A percentile compares a stretch with the other conserved stretches of the same genome.
Evolutionary conservation across 1,140 invertebrate genomes (phyloP).

Genomic region (Protaetia brevitarsis): DNA sequence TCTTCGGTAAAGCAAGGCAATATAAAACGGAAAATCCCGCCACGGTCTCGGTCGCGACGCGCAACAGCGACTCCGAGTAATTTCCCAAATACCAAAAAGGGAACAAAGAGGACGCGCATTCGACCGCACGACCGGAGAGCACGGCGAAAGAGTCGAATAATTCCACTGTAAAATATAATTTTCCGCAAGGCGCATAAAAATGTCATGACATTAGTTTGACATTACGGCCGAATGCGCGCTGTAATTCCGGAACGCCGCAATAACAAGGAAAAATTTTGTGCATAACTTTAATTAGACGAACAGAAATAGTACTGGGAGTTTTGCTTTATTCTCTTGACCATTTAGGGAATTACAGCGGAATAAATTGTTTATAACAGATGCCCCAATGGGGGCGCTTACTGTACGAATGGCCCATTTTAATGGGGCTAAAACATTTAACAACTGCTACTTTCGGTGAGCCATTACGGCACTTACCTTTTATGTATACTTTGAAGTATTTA

Average conservation of each 20-base stretch:
- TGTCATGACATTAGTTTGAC: slow-evolving; percentile 22
- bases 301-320: too few relatives aligned
- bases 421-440: too few relatives aligned
- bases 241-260: background rate
- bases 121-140: background rate
- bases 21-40: slow-evolving; percentile 5
- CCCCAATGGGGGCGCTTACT: too few relatives aligned
- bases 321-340: too few relatives aligned
- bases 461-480: too few relatives aligned
- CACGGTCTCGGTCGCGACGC: background rate
- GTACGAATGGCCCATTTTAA: too few relatives aligned
- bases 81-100: slow-evolving; percentile 2
- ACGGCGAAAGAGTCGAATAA: slow-evolving; percentile 14
- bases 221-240: background rate
- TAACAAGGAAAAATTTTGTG: background rate
- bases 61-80: slow-evolving; percentile 3
- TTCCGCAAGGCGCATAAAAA: slow-evolving; percentile 14
- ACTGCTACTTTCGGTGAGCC: too few relatives aligned
- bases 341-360: too few relatives aligned
- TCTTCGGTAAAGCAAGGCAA: background rate
- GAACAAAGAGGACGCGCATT: background rate
- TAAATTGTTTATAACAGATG: too few relatives aligned
- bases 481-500: too few relatives aligned
- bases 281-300: background rate
- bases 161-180: slow-evolving; percentile 6